phyloP scores from a whole-genome alignment of 92 coral and sea anemone species.

The Blastomussa wellsi region DNA sequence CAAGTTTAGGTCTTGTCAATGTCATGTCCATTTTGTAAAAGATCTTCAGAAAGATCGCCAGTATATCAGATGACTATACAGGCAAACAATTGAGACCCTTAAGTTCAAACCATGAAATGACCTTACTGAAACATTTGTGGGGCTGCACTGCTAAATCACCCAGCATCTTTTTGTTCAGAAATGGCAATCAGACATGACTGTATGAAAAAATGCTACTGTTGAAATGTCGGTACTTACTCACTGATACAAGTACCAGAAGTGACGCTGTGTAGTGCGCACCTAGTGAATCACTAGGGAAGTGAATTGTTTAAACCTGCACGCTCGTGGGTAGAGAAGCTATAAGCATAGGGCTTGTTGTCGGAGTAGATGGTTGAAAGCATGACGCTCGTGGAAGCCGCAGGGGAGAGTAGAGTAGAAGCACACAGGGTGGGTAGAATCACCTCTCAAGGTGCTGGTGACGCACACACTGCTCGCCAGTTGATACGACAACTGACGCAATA shows the following conservation, averaged over 20 bases:
- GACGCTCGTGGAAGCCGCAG: constrained; percentile 63
- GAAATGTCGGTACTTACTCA: constrained; percentile 86
- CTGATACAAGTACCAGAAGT: constrained; percentile 34
- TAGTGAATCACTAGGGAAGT: constrained; percentile 58
- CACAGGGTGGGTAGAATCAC: constrained; percentile 70
- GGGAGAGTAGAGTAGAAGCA: constrained; percentile 69
- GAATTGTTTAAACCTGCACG: constrained; percentile 62
- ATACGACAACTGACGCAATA: constrained; percentile 79
- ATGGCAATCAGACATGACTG: not conserved
- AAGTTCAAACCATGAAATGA: not conserved
- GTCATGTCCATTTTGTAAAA: not conserved
- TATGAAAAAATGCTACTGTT: constrained; percentile 23
- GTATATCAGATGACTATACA: not conserved
- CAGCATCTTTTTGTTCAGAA: not conserved
- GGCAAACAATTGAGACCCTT: not conserved
- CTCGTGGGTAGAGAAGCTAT: constrained; percentile 79
- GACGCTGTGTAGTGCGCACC: constrained; percentile 44
- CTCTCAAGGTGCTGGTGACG: constrained; percentile 72
- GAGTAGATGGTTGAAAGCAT: constrained; percentile 71
- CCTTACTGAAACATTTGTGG: not conserved
- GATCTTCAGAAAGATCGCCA: not conserved
- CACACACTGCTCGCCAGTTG: constrained; percentile 85
- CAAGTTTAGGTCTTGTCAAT: not conserved
- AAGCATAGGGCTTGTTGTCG: constrained; percentile 63
- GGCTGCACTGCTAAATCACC: not conserved